A percentile compares a stretch with the other conserved stretches of the same genome.
These are phyloP conservation scores for Limenitis camilla DNA, from an alignment of 2,888 invertebrate genomes.

Conservation along the genomic window DNA sequence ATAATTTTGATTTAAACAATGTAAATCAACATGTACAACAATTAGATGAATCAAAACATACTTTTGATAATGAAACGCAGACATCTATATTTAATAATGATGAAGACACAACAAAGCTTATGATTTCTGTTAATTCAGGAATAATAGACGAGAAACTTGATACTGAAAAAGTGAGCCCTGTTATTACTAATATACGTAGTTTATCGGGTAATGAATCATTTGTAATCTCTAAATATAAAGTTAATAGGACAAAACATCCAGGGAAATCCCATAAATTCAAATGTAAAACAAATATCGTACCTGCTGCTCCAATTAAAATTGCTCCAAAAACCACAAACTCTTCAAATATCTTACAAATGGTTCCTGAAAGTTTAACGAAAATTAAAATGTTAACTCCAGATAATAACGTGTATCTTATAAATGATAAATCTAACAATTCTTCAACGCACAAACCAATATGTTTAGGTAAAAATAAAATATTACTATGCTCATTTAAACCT, in stretches of 20 bases:
- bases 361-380: background rate
- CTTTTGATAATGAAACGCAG: background rate
- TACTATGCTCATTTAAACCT: constrained; percentile 48
- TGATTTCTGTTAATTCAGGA: background rate
- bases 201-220: background rate
- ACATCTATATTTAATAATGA: background rate
- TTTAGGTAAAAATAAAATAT: constrained; percentile 54
- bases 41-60: background rate
- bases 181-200: constrained; percentile 3
- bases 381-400: background rate
- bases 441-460: constrained; percentile 37
- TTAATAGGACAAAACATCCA: background rate
- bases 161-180: background rate
- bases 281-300: background rate
- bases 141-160: background rate
- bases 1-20: background rate
- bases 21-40: background rate
- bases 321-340: background rate
- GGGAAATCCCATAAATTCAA: background rate
- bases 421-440: background rate
- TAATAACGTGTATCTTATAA: background rate
- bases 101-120: no score
- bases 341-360: no score
- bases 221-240: background rate
- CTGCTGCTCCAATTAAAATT: background rate